Conservation (phyloP, 2,888 invertebrate genomes). For the Xestia xanthographa region DNA sequence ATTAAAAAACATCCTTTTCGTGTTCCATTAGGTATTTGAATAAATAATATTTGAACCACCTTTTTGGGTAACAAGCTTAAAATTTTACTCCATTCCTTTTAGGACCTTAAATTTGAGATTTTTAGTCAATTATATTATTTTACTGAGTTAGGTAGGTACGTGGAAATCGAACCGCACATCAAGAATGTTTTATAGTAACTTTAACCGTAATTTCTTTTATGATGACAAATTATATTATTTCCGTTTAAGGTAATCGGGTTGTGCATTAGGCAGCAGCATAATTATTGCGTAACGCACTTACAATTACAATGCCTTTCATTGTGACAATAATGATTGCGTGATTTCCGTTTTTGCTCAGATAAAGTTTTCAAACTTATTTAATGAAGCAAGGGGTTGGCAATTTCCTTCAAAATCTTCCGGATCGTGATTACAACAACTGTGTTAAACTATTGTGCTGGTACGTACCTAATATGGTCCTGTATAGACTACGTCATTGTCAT, state of each 20-base stretch:
- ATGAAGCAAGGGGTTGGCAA: not conserved
- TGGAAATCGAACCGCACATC: not conserved
- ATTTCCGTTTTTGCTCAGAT: not conserved
- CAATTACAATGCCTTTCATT: not conserved
- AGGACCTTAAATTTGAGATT: not conserved
- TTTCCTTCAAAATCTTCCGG: not conserved
- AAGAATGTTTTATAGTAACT: not conserved
- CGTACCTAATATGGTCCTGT: not conserved
- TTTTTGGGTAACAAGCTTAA: not conserved
- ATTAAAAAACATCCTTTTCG: not conserved
- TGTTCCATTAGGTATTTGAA: not conserved
- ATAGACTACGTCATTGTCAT: not conserved
- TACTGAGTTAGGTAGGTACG: not conserved
- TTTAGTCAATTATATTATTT: not conserved
- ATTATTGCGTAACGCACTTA: constrained; percentile 2
- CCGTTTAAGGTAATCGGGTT: constrained; percentile 1
- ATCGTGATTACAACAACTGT: not conserved
- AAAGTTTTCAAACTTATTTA: not conserved
- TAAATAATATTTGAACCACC: not conserved
- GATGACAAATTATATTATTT: not conserved
- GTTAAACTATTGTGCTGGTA: not conserved
- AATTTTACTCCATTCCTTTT: not conserved
- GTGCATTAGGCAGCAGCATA: not conserved
- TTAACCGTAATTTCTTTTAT: not conserved
- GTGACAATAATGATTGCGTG: not conserved